Conservation (phyloP, 2,888 invertebrate species). For the Kryphioiulus occultus region DNA sequence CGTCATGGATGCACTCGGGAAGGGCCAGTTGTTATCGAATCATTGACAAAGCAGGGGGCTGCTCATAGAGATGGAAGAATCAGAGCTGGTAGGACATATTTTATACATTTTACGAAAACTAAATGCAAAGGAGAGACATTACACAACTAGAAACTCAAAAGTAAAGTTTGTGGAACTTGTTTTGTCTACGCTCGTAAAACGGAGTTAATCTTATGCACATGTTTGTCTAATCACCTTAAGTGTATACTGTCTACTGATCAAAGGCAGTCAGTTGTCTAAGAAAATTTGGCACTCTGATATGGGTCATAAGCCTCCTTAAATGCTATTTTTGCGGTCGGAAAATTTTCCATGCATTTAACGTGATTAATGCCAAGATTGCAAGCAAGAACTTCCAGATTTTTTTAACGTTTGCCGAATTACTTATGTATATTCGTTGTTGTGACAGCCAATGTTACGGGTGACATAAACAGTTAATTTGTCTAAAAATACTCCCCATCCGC, state of each 20-base stretch:
- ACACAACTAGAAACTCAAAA: too few relatives aligned
- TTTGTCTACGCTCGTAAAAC: background rate
- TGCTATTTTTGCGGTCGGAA: too few relatives aligned
- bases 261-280: background rate
- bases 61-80: background rate
- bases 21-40: background rate
- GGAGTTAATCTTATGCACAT: background rate
- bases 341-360: too few relatives aligned
- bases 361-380: too few relatives aligned
- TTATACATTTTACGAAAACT: background rate
- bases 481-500: too few relatives aligned
- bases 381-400: too few relatives aligned
- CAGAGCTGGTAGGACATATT: constrained; percentile 5
- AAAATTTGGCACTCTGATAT: background rate
- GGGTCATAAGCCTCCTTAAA: too few relatives aligned
- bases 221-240: background rate
- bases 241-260: background rate
- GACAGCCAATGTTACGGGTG: too few relatives aligned
- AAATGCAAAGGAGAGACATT: background rate
- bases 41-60: background rate
- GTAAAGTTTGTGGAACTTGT: background rate
- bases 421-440: too few relatives aligned
- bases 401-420: too few relatives aligned
- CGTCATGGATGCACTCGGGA: background rate
- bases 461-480: too few relatives aligned